phyloP scores from a whole-genome alignment of 2,113 vertebrate genomes.

The Riparia riparia region DNA sequence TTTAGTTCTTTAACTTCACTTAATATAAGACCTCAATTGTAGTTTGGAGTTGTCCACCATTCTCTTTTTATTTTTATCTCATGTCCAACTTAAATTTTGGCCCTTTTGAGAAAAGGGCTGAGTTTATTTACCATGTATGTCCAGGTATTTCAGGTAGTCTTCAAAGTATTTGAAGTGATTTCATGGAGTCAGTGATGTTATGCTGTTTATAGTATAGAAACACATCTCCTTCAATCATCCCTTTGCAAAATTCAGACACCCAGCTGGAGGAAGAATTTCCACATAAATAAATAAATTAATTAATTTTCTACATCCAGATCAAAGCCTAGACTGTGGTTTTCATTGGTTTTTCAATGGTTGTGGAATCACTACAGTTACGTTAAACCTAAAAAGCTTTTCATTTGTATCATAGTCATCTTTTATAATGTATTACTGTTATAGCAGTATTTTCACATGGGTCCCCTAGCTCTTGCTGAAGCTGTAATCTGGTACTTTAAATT shows the following conservation, averaged over 20 bases:
- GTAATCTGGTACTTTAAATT: neutral
- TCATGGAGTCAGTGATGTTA: neutral
- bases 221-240: neutral
- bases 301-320: neutral
- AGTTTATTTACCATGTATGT: neutral
- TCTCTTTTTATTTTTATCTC: neutral
- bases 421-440: neutral
- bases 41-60: neutral
- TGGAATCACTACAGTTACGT: neutral
- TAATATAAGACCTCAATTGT: neutral
- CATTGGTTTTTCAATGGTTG: neutral
- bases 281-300: no score
- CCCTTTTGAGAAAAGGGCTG: neutral
- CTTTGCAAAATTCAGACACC: neutral
- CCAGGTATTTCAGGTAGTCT: neutral
- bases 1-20: neutral
- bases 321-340: neutral
- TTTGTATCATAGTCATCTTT: neutral
- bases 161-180: neutral
- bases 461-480: neutral
- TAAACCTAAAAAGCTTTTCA: neutral
- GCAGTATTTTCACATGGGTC: neutral
- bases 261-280: neutral
- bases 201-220: neutral
- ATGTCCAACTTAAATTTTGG: neutral